Base-by-base conservation (phyloP, 2,797 vertebrate genomes). In the Bradypodion pumilum region DNA sequence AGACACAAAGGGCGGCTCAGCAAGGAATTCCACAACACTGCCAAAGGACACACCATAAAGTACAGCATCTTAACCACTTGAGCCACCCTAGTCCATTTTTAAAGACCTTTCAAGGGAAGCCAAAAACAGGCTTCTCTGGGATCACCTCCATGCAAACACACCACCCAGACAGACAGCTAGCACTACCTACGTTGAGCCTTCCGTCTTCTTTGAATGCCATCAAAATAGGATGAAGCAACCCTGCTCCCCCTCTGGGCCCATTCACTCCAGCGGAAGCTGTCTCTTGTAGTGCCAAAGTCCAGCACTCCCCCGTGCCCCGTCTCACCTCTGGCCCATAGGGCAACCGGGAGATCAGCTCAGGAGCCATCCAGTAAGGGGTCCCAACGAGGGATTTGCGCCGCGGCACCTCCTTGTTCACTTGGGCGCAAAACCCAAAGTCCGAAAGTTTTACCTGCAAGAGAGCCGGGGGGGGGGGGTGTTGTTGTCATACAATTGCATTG, bases 281-380 rank as follows among this genome's bases (percentile, higher is more conserved):
- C 23, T 29, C 65, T 40, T 40, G 23, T 27, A 66, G 8, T 15
- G 16, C 1, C 37, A 32, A 23, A 27, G 40, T 37, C 52, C 29
- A 2, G 5, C 19, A 25, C 46, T 23, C 23, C 69, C 63, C 3
- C 13, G 23, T 16, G 2, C n/a, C 12, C 3, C 89, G 4, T 8
- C 89, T 92, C 87, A 97, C 98, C 97, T 99, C 98, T 0, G 97
- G 98, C 27, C 98, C 98, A 0, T 99, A 99, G 15, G 98, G 98
- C 75, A 99, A 94, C 74, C 98, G 96, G 80, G 98, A 99, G 90
- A 99, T 99, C 91, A 99, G 98, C 90, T 99, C 98, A 0, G 98
- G 98, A 0, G 98, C 98, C 98, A 99, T 99, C 98, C 98, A 99
- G 93, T 99, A 99, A 0, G 98, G 98, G 0, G 98, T 99, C 44